Evolutionary conservation across 2,113 vertebrate species (phyloP), one percentile per base, ranked within the genome.

Genomic region (Donacobius atricapilla): DNA sequence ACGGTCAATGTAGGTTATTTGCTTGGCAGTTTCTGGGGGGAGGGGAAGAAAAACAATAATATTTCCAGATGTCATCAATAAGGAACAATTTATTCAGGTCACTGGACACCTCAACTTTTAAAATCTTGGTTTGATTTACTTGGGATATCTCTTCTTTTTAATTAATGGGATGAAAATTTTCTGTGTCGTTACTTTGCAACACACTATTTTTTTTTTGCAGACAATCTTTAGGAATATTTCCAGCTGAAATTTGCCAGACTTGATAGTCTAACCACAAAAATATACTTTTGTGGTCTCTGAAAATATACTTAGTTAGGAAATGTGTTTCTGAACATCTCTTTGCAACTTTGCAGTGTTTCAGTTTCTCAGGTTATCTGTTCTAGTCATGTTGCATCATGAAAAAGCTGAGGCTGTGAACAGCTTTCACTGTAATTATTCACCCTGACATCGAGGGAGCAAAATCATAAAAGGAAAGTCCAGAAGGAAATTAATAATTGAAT

Each of bases 401-500:
- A 30, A 93, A 13, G 28, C 56, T 75, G 77, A 89, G 57, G 17
- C 22, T 87, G 31, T 65, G 81, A 95, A 50, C 53, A 78, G 65
- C 40, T 87, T 92, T 91, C 69, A 50, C n/a, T 96, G 77, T 79
- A 95, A 87, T 92, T 94, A 92, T 94, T 91, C 73, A 89, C 84
- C 37, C 60, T 94, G 81, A 94, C 77, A 87, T 85, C 15, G 2
- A 94, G 89, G 77, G 77, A 95, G 40, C 44, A 75, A 90, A 94
- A 94, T 87, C 73, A 45, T 92, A 75, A 89, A 83, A 92, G 66
- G n/a, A 82, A 94, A 93, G 83, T 91, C 87, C 87, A 85, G 66
- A 68, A 92, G 89, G 83, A 95, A 89, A 96, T 94, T 95, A 94
- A 96, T 91, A 96, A 97, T 93, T 94, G 68, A 96, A 72, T 57